These are phyloP conservation scores for Drosophila crucigera DNA, from an alignment of 2,888 invertebrate genomes.

Conservation along the genomic window DNA sequence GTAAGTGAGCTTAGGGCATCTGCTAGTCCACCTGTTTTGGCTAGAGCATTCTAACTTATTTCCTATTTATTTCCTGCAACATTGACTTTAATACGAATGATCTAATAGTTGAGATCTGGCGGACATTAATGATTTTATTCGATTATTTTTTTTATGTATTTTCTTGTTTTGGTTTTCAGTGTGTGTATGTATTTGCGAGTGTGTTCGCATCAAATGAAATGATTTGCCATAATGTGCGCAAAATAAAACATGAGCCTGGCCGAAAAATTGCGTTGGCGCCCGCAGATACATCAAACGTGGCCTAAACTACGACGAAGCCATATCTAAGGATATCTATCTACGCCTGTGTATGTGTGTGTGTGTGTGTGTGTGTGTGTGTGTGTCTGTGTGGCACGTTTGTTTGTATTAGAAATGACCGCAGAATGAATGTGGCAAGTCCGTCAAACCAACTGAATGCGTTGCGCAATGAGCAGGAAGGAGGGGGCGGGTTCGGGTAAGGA, in stretches of 20 bases:
- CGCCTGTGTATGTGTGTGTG: neutral
- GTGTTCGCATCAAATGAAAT: slow-evolving; percentile 57
- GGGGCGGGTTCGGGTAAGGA: neutral
- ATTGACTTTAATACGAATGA: slow-evolving; percentile 11
- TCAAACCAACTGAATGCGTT: slow-evolving; percentile 56
- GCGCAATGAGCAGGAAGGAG: slow-evolving; percentile 40
- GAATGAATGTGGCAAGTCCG: slow-evolving; percentile 62
- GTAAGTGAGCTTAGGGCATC: neutral
- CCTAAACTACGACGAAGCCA: slow-evolving; percentile 32
- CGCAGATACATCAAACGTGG: slow-evolving; percentile 51
- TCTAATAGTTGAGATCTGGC: slow-evolving; percentile 23
- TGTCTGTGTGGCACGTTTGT: slow-evolving; percentile 44
- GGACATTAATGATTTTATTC: slow-evolving; percentile 42
- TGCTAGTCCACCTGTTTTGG: neutral
- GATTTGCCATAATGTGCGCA: slow-evolving; percentile 69
- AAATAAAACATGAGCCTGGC: slow-evolving; percentile 66
- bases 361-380: slow-evolving; percentile 7
- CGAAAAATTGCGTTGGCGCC: slow-evolving; percentile 33
- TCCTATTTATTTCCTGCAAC: neutral
- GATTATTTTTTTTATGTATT: slow-evolving; percentile 19
- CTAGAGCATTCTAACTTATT: neutral
- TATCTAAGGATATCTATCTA: slow-evolving; percentile 25
- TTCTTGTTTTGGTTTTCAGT: slow-evolving; percentile 5
- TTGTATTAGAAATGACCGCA: slow-evolving; percentile 65
- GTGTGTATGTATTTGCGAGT: neutral